Conservation (phyloP, 1,140 invertebrate species). For the Argopecten irradians region DNA sequence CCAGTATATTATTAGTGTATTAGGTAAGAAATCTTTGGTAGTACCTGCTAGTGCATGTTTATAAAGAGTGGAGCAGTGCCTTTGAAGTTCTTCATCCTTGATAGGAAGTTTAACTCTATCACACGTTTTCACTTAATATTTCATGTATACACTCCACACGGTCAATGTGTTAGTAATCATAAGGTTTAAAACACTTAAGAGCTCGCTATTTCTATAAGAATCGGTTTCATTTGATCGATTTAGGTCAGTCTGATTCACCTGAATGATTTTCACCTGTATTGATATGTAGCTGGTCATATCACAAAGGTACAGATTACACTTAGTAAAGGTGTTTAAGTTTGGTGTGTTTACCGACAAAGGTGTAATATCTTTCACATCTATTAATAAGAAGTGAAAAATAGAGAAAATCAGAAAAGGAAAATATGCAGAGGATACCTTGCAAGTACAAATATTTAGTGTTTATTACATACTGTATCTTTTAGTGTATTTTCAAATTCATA, state of each 20-base stretch:
- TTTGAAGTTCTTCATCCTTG: too few species aligned
- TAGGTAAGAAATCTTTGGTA: too few species aligned
- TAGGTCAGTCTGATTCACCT: constrained; percentile 1
- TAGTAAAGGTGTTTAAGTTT: too few species aligned
- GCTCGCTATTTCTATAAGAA: not conserved
- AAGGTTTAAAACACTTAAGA: not conserved
- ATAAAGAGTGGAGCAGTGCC: too few species aligned
- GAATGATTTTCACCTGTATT: not conserved
- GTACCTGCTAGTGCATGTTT: too few species aligned
- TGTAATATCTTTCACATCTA: not conserved
- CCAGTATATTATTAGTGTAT: too few species aligned
- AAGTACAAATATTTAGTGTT: too few species aligned
- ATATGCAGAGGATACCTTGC: not conserved
- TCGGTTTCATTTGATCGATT: not conserved
- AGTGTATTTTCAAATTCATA: too few species aligned
- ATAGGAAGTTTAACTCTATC: too few species aligned
- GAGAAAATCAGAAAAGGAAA: not conserved
- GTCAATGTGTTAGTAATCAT: not conserved
- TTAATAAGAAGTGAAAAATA: not conserved
- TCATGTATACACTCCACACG: not conserved
- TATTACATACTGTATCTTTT: too few species aligned
- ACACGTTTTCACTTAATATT: too few species aligned
- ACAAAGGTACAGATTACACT: not conserved
- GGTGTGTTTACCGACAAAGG: too few species aligned
- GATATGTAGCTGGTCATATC: not conserved